phyloP scores from a whole-genome alignment of 2,888 invertebrate genomes.

The Cephus sareptanus region DNA sequence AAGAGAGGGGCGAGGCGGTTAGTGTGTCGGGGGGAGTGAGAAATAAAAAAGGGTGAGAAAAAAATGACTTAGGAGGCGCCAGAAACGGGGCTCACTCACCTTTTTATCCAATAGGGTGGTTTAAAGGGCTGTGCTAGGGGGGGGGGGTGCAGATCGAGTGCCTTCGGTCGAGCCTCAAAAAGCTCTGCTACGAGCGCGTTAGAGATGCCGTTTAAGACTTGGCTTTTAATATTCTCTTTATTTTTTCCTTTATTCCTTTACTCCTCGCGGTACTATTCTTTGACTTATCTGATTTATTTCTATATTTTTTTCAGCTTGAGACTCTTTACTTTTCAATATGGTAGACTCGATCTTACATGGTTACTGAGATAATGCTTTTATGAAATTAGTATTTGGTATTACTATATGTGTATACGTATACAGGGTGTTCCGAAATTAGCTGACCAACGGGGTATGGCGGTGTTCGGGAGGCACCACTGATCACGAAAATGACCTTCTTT shows the following conservation, averaged over 20 bases:
- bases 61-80: conserved; percentile 12
- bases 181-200: background rate
- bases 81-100: conserved; percentile 9
- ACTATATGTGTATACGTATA: background rate
- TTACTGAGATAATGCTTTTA: background rate
- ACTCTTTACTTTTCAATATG: background rate
- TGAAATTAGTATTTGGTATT: background rate
- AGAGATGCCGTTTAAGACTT: background rate
- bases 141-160: background rate
- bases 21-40: background rate
- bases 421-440: no score
- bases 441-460: no score
- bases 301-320: background rate
- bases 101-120: background rate
- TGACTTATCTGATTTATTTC: background rate
- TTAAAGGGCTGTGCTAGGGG: background rate
- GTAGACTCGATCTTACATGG: background rate
- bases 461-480: no score
- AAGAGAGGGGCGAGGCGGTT: background rate
- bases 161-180: background rate
- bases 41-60: background rate
- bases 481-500: no score
- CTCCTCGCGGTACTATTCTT: background rate
- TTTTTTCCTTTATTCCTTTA: background rate
- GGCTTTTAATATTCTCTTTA: background rate